These are phyloP conservation scores for Capreolus pygargus DNA, from an alignment of 2,113 vertebrate genomes.

Conservation along the genomic window DNA sequence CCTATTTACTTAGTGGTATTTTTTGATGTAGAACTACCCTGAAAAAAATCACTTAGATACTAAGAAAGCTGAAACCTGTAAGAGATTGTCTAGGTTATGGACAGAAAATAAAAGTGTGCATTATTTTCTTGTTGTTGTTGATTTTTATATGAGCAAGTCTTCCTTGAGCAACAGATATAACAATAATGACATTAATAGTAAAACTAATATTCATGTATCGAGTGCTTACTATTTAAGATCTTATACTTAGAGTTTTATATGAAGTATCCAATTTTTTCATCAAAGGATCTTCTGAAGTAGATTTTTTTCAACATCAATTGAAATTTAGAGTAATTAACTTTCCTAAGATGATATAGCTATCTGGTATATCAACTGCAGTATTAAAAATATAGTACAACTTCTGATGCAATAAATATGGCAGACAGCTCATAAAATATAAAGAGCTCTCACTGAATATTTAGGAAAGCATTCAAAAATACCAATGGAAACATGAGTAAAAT, in stretches of 20 bases:
- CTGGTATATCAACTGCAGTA: not conserved
- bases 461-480: not conserved
- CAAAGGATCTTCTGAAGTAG: not conserved
- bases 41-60: not conserved
- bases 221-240: not conserved
- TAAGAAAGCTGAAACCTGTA: not conserved
- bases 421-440: not conserved
- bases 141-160: not conserved
- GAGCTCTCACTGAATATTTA: not conserved
- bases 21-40: not conserved
- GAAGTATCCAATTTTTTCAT: not conserved
- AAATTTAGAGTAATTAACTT: slow-evolving; percentile 2
- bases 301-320: slow-evolving; percentile 4
- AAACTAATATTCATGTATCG: not conserved
- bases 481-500: not conserved
- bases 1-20: not conserved
- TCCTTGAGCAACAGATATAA: not conserved
- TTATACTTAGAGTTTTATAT: not conserved
- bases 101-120: not conserved
- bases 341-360: not conserved
- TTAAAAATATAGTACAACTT: not conserved
- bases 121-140: not conserved
- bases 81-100: not conserved
- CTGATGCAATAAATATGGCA: not conserved
- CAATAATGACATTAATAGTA: not conserved